A percentile compares a stretch with the other conserved stretches of the same genome.
These are phyloP conservation scores for Podargus strigoides DNA, from an alignment of 2,797 vertebrate genomes.

Conservation along the genomic window DNA sequence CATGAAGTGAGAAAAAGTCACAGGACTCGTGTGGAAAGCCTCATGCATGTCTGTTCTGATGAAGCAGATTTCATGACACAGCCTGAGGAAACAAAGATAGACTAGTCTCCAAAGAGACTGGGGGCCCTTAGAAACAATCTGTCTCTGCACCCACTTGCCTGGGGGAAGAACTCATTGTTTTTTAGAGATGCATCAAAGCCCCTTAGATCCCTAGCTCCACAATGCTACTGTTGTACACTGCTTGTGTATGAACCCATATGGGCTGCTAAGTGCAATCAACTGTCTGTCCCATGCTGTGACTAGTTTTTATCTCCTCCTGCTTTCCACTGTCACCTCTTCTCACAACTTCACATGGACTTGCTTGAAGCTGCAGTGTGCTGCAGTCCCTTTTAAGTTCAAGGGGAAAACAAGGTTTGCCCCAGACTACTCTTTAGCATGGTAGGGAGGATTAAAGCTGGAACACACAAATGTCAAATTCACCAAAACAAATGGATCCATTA, in stretches of 20 bases:
- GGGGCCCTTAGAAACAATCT: not conserved
- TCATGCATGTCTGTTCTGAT: not conserved
- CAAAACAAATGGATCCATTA: not conserved
- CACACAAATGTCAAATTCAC: not conserved
- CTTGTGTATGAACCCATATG: not conserved
- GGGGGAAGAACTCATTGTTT: not conserved
- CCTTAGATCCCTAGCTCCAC: not conserved
- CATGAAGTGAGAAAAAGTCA: not conserved
- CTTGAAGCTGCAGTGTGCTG: not conserved
- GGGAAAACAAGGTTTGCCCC: not conserved
- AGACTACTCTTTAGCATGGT: not conserved
- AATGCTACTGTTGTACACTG: rapidly evolving
- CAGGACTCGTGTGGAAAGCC: not conserved
- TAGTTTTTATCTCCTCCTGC: not conserved
- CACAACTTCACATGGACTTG: not conserved
- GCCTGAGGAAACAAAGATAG: not conserved
- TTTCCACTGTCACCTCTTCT: not conserved
- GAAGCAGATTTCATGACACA: not conserved
- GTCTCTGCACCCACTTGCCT: not conserved
- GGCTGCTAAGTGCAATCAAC: not conserved
- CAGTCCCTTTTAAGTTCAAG: not conserved
- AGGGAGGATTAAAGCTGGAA: not conserved
- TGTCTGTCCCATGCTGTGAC: not conserved
- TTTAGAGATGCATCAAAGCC: not conserved
- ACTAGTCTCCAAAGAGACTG: not conserved